Base-by-base conservation (phyloP, 2,797 vertebrate species). In the Bradypus variegatus region DNA sequence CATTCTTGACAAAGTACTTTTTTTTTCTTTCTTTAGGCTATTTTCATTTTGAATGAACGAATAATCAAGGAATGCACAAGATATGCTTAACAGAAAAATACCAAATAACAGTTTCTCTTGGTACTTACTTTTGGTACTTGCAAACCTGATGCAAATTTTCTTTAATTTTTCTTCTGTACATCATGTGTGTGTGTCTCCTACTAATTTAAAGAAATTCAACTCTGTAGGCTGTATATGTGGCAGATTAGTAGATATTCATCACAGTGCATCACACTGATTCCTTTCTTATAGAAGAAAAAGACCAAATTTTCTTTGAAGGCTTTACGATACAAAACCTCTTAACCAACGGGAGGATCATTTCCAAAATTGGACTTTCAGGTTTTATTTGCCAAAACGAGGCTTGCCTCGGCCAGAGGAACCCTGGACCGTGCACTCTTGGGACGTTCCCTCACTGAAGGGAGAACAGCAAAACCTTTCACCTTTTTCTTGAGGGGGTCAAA, bases 351-450 rank as follows among this genome's bases (percentile, higher is more conserved):
- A 62, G 21, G 48, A 7, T 48, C 16, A 0, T 53, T 19, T 5
- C 0, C 7, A 29, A 12, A 53, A 7, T 27, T 48, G 36, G 55
- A 36, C 45, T 83, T 65, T 62, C 65, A 36, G 70, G 82, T 67
- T 27, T 27, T 3, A 16, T 18, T 18, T 2, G 21, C 64, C 48
- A 1, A 1, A 2, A 33, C 0, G 45, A 29, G 70, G 64, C 8
- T 6, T 2, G 0, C 25, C 84, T 11, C 7, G 4, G 58, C 11
- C 25, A 0, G 15, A 53, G 8, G 8, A 14, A 14, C 48, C 18
- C 19, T 12, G 8, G 38, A 18, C 36, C 16, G 16, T 14, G 11
- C 33, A n/a, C n/a, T 67, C 70, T 27, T 0, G 36, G 33, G 9
- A 78, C 8, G 3, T 14, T 11, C 45, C 12, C 21, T 16, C 31